Evolutionary conservation across 1,140 invertebrate genomes (phyloP).

Genomic region (Euwallacea fornicatus): DNA sequence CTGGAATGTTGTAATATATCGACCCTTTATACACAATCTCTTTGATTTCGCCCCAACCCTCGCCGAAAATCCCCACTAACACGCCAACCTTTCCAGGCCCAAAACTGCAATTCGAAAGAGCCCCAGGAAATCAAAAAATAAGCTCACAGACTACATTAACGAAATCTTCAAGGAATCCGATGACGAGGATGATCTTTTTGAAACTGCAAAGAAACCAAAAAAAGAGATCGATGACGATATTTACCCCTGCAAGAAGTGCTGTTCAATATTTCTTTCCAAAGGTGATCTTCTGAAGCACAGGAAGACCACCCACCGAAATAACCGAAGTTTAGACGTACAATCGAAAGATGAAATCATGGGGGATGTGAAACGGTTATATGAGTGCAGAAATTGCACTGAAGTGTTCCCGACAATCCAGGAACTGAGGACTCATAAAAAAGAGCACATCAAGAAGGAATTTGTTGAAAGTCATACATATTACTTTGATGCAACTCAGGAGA

Average conservation of each 20-base stretch:
- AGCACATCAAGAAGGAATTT: conserved; percentile 29
- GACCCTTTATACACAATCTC: no score
- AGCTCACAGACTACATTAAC: conserved; percentile 3
- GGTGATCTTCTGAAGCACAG: background rate
- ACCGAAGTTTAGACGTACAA: no score
- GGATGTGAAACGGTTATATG: conserved; percentile 21
- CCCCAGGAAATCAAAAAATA: background rate
- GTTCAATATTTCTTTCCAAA: background rate
- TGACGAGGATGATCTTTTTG: background rate
- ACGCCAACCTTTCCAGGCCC: background rate
- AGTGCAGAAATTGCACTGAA: conserved; percentile 42
- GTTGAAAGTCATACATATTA: conserved; percentile 40
- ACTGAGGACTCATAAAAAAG: conserved; percentile 40
- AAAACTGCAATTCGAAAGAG: conserved; percentile 12
- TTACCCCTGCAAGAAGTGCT: conserved; percentile 8
- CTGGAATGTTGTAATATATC: no score
- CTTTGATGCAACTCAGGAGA: conserved; percentile 42
- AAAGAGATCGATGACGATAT: background rate
- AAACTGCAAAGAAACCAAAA: background rate
- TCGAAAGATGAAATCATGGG: background rate
- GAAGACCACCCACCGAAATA: no score
- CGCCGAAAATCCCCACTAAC: no score
- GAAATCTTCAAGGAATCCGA: conserved; percentile 16
- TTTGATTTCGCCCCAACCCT: no score
- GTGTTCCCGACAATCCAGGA: conserved; percentile 26